Evolutionary conservation across 2,797 vertebrate species (phyloP).

Genomic region (Meda fulgida): DNA sequence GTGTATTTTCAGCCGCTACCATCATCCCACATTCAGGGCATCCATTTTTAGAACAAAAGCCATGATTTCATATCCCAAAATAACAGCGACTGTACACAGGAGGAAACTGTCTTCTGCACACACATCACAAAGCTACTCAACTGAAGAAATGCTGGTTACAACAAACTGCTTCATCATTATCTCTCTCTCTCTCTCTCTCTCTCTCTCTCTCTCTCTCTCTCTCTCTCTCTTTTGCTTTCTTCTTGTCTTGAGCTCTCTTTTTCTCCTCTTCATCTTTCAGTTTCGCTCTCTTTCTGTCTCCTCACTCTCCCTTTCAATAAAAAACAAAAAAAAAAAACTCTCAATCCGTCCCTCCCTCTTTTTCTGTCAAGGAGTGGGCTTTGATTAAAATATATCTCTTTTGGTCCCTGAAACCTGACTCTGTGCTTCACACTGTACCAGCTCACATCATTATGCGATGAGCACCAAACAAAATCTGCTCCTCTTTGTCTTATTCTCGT

Average conservation of each 20-base stretch:
- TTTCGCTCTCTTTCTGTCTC: conserved; percentile 9
- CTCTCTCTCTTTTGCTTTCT: background rate
- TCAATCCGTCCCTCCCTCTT: conserved; percentile 3
- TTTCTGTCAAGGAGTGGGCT: conserved; percentile 47
- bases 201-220: conserved; percentile 28
- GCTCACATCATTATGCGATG: conserved; percentile 38
- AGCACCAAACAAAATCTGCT: conserved; percentile 52
- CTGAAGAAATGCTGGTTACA: conserved; percentile 50
- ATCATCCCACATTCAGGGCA: conserved; percentile 74
- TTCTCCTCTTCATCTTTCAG: conserved; percentile 32
- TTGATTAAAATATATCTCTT: conserved; percentile 56
- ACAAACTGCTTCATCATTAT: conserved; percentile 61
- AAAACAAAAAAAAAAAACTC: no score
- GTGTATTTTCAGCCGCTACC: conserved; percentile 74
- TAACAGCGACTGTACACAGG: conserved; percentile 69
- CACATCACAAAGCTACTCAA: conserved; percentile 55
- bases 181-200: background rate
- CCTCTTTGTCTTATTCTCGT: conserved; percentile 51
- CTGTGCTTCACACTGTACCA: conserved; percentile 14
- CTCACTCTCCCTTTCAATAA: no score
- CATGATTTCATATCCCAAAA: conserved; percentile 75
- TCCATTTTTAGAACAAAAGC: conserved; percentile 79
- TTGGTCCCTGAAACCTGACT: conserved; percentile 36
- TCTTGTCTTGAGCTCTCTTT: conserved; percentile 18
- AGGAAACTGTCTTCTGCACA: conserved; percentile 49